These are phyloP conservation scores for human (Homo sapiens) DNA, from an alignment of 2,113 vertebrate species.

Conservation along the genomic window GRCh38 chr1:73443501-73444000, in stretches of 20 bases:
- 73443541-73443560: slow-evolving; percentile 23
- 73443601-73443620: neutral
- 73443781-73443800: neutral
- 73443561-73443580: slow-evolving; percentile 25
- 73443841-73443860: neutral
- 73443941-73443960: neutral
- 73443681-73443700: neutral
- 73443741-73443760: neutral
- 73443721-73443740: neutral
- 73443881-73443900: rapidly evolving
- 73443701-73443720: neutral
- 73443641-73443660: neutral
- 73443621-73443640: slow-evolving; percentile 32
- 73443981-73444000: neutral
- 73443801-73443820: neutral
- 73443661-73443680: neutral
- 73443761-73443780: neutral
- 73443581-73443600: neutral
- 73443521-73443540: slow-evolving; percentile 49
- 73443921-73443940: neutral
- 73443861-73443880: neutral
- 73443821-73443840: neutral
- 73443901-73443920: neutral
- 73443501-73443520: slow-evolving; percentile 51
- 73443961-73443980: neutral